These are phyloP conservation scores for Pygoscelis antarcticus DNA, from an alignment of 2,113 vertebrate species.

Conservation along the genomic window DNA sequence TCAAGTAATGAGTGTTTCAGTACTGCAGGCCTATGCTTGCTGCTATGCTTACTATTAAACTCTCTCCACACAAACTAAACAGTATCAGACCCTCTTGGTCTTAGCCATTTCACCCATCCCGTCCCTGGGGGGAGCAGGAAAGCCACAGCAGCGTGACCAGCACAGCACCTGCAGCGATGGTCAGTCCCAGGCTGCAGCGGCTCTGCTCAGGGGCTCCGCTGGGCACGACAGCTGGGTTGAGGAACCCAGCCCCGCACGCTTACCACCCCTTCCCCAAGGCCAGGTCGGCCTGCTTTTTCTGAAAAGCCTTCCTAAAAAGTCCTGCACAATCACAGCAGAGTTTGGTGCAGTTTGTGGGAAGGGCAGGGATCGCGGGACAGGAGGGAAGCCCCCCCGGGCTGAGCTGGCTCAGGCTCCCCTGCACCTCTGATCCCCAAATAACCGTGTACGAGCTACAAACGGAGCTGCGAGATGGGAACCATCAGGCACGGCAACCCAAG, in stretches of 20 bases:
- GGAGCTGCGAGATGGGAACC: neutral
- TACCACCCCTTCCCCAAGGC: neutral
- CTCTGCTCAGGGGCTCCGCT: neutral
- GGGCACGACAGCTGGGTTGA: fast-evolving
- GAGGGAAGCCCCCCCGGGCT: fast-evolving
- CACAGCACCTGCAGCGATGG: neutral
- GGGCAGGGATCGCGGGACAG: neutral
- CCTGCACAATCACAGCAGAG: neutral
- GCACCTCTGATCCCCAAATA: neutral
- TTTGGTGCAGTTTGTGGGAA: neutral
- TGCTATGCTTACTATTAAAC: neutral
- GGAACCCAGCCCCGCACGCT: neutral
- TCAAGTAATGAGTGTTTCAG: neutral
- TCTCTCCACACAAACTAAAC: neutral
- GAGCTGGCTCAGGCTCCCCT: neutral
- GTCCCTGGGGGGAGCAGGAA: neutral
- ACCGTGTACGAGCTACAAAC: fast-evolving
- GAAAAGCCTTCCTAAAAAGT: neutral
- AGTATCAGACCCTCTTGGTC: neutral
- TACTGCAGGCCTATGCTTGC: neutral
- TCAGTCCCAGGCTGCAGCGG: fast-evolving
- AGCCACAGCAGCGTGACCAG: neutral
- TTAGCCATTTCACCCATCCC: neutral
- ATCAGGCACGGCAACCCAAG: neutral
- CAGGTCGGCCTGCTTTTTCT: neutral